Percentiles rank a stretch among this genome's conserved stretches.
phyloP scores from a whole-genome alignment of 2,113 vertebrate genomes.

The Junco hyemalis region DNA sequence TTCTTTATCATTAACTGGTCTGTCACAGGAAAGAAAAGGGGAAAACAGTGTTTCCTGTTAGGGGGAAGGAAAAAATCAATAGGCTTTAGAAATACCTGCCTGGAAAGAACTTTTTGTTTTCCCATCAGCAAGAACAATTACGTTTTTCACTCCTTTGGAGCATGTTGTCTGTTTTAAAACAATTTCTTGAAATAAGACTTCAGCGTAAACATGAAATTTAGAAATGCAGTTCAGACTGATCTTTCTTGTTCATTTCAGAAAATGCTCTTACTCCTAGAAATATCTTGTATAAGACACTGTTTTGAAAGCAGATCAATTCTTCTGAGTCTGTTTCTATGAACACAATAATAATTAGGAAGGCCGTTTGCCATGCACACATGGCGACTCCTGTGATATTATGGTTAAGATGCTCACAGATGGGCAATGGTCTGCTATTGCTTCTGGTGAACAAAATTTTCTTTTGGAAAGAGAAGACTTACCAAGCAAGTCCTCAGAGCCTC shows the following conservation, averaged over 20 bases:
- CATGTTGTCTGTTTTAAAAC: neutral
- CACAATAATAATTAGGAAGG: neutral
- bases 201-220: neutral
- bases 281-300: neutral
- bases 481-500: neutral
- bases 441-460: neutral
- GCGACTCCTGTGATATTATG: neutral
- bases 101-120: constrained; percentile 21
- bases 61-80: constrained; percentile 32
- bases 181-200: neutral
- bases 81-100: constrained; percentile 52
- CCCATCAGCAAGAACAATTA: neutral
- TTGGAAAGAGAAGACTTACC: neutral
- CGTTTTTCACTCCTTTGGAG: constrained; percentile 29
- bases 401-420: neutral
- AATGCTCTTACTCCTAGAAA: neutral
- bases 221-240: neutral
- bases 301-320: neutral
- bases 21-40: constrained; percentile 75
- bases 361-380: neutral
- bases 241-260: neutral
- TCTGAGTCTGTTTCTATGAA: neutral
- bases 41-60: constrained; percentile 71
- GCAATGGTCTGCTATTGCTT: neutral
- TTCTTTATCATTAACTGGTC: constrained; percentile 71